Evolutionary conservation across 2,888 invertebrate species (phyloP), one percentile per base, ranked within the genome.

Genomic region (Hypena proboscidalis): DNA sequence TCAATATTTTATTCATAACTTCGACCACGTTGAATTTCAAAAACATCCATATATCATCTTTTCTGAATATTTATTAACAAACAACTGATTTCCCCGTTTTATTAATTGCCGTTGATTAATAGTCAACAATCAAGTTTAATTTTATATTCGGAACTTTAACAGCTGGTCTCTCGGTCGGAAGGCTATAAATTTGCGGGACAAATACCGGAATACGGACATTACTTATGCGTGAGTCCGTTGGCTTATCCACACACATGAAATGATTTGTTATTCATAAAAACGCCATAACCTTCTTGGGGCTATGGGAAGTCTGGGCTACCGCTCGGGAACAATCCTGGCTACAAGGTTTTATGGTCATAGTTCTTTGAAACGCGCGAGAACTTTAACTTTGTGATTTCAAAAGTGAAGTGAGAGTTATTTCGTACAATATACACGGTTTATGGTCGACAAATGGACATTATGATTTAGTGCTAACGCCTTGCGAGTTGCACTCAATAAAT

Each of bases 231-330:
- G 60, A 63, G 49, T 56, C 43, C 40, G 49, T 57, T 48, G 47
- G 57, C 42, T 60, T n/a, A 59, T 67, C 51, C 63, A 58, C 64
- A 63, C 55, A 67, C 55, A 58, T 55, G 67, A 53, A 68, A 76
- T 80, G 77, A 79, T 78, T 80, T 80, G 77, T 79, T 46, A 49
- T 60, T 66, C 61, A 72, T 74, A 77, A 77, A 70, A 73, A 70
- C 70, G 70, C 66, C 70, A 58, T 58, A 46, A 56, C 66, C 64
- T 67, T 61, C 52, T 36, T 37, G 38, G 34, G 27, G 31, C 45
- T 54, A 58, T 66, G 67, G 64, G 58, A 63, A 58, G 62, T 64
- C 29, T n/a, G n/a, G n/a, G 52, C 57, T 56, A 45, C 56, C 35
- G 48, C 39, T 27, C 57, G 56, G 62, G 74, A 75, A 75, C 76